phyloP scores from a whole-genome alignment of 2,797 vertebrate species.

The Clarias pachynema region DNA sequence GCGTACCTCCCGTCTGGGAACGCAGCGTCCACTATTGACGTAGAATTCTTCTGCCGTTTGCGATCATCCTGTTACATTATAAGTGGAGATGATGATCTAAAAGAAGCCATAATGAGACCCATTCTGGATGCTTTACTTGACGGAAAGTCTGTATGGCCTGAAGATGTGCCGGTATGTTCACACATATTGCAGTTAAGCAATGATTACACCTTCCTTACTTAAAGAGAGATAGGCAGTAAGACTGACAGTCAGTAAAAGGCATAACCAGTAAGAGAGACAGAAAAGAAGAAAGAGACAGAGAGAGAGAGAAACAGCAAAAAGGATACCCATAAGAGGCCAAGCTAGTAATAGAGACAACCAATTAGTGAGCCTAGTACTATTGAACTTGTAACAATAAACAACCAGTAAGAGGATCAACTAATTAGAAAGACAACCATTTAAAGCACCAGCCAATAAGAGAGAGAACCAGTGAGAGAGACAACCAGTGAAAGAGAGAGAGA shows the following conservation, averaged over 20 bases:
- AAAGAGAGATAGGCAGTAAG: not conserved
- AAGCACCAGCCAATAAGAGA: not conserved
- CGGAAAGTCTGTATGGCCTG: slow-evolving; percentile 83
- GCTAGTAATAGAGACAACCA: not conserved
- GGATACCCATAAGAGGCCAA: no score
- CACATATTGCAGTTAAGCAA: not conserved
- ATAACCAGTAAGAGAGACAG: not conserved
- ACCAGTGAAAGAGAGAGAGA: not conserved
- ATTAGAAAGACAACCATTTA: not conserved
- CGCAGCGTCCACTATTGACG: slow-evolving; percentile 77
- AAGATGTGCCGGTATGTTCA: slow-evolving; percentile 76
- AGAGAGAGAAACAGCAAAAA: not conserved
- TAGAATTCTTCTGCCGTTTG: slow-evolving; percentile 82
- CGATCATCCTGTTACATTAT: slow-evolving; percentile 88
- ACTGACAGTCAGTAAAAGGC: not conserved
- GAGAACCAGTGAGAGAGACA: not conserved
- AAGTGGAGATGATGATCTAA: slow-evolving; percentile 84
- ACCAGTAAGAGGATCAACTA: not conserved
- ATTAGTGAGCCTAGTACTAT: not conserved
- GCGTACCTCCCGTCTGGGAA: slow-evolving; percentile 86
- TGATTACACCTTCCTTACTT: not conserved
- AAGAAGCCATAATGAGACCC: slow-evolving; percentile 77
- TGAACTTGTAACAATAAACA: not conserved
- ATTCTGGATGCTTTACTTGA: slow-evolving; percentile 86
- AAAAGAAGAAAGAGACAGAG: no score